Evolutionary conservation across 2,888 invertebrate genomes (phyloP).

Genomic region (Ormia ochracea): DNA sequence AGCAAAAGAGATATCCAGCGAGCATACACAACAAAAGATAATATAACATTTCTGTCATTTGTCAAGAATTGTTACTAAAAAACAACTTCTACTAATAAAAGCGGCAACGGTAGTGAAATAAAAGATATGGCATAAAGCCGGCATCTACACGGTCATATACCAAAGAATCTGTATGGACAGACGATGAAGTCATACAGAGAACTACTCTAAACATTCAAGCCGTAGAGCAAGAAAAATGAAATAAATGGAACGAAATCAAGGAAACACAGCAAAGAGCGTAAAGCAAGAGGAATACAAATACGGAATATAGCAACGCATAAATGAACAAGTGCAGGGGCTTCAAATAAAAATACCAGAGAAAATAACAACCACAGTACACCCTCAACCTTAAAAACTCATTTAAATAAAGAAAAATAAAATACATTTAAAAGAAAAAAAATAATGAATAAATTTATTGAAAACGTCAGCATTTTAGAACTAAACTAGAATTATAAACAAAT

Average conservation of each 20-base stretch:
- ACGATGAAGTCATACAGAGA: constrained; percentile 34
- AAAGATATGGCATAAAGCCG: constrained; percentile 44
- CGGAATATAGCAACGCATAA: constrained; percentile 22
- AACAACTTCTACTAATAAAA: constrained; percentile 11
- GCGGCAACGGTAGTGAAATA: background rate
- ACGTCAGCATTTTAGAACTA: constrained; percentile 54
- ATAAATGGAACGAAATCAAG: background rate
- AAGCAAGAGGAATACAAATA: background rate
- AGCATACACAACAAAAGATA: constrained; percentile 20
- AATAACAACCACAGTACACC: constrained; percentile 44
- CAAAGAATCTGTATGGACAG: background rate
- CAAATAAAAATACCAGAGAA: background rate
- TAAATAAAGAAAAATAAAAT: background rate
- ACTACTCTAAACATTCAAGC: constrained; percentile 18
- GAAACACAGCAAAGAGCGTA: background rate
- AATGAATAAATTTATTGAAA: constrained; percentile 48
- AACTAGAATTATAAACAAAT: constrained; percentile 30
- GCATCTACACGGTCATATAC: constrained; percentile 12
- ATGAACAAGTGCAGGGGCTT: constrained; percentile 25
- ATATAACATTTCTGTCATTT: constrained; percentile 52
- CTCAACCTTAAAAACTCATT: constrained; percentile 45
- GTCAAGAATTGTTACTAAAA: constrained; percentile 42
- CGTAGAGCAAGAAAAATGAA: constrained; percentile 18
- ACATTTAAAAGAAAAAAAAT: constrained; percentile 1
- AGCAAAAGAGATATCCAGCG: background rate